Base-by-base conservation (phyloP, 2,113 vertebrate species). In the Eulemur rufifrons region DNA sequence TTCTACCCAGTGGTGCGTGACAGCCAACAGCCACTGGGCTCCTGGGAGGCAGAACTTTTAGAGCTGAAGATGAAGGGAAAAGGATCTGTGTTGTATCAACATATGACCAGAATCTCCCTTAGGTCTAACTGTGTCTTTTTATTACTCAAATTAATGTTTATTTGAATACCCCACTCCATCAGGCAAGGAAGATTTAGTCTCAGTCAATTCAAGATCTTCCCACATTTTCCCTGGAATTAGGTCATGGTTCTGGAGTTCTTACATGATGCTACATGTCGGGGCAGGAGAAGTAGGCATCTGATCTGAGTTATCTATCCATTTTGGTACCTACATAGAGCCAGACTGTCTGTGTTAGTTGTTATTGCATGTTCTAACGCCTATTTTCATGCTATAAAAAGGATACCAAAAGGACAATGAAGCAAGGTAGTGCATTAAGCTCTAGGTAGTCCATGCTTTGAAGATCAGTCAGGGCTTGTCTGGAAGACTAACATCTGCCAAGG, bases 301-400 rank as follows among this genome's bases (percentile, higher is more conserved):
- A 71, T 64, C 76, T 94, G 93, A 84, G 17, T 91, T 89, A 94
- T 77, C 52, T 80, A 23, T 32, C 8, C 54, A 50, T 74, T 95
- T 92, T 76, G 20, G 8, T 23, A 18, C 45, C 59, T 47, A 3
- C 0, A 4, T 9, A 42, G 66, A 85, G 63, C n/a, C 87, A 89
- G 45, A 56, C 59, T 96, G 78, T 66, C 92, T 95, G 50, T n/a
- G 42, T 76, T 59, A 76, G n/a, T 52, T 81, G 32, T 73, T 76
- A 81, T 3, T 69, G 39, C 20, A 50, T 50, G 52, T 66, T 29
- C 61, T 39, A 86, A 91, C 52, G 61, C 32, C 66, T 68, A 66
- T 54, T 86, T 93, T 88, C 56, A 50, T n/a, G 32, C 73, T 69
- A 64, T 94, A 23, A 91, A 89, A 95, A 59, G 1, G 23, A 10